Evolutionary conservation across 2,113 vertebrate species (phyloP).

Genomic region (Alethe castanea): DNA sequence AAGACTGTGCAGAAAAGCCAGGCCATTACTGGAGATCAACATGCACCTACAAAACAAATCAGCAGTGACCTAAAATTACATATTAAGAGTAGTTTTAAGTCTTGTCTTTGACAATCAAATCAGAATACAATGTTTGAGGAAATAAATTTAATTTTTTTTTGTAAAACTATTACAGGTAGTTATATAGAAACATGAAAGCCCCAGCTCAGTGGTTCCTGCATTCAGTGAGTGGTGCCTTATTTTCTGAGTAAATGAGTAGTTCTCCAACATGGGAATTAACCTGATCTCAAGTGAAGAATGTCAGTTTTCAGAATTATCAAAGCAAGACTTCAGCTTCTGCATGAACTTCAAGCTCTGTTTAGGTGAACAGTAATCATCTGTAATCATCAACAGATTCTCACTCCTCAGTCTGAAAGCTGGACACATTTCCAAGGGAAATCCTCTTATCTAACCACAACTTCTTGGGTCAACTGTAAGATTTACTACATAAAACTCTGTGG

Average conservation of each 20-base stretch:
- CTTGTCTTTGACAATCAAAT: background rate
- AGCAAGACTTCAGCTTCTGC: background rate
- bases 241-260: background rate
- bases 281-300: background rate
- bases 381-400: background rate
- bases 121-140: background rate
- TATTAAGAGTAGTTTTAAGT: background rate
- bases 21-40: background rate
- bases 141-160: background rate
- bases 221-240: background rate
- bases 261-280: background rate
- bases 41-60: background rate
- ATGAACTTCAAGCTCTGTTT: background rate
- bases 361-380: background rate
- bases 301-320: background rate
- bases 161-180: background rate
- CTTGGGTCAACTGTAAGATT: background rate
- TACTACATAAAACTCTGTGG: background rate
- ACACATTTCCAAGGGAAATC: background rate
- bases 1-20: background rate
- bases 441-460: background rate
- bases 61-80: background rate
- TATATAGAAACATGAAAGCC: background rate
- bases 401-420: background rate
- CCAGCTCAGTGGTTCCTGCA: rapidly evolving